A percentile compares a stretch with the other conserved stretches of the same genome.
Evolutionary conservation across 2,113 vertebrate genomes (phyloP).

Genomic region (Corythoichthys haematopterus): DNA sequence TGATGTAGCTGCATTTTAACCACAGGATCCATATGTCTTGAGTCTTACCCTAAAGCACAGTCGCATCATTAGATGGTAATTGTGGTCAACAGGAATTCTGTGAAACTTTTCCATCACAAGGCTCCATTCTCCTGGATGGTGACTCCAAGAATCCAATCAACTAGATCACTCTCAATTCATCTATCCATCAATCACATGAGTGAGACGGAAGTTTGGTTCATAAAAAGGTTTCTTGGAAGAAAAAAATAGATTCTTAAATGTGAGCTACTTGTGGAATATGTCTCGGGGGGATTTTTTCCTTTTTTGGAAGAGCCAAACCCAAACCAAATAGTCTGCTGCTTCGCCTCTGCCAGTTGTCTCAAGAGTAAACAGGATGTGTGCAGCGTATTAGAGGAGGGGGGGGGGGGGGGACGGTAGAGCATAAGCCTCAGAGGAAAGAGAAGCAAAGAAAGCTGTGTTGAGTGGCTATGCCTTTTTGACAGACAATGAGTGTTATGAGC

Average conservation of each 20-base stretch:
- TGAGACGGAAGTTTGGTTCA: conserved; percentile 1
- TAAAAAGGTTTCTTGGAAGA: not conserved
- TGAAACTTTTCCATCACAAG: conserved; percentile 37
- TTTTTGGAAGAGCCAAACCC: conserved; percentile 21
- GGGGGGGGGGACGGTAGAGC: conserved; percentile 5
- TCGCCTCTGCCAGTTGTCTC: conserved; percentile 53
- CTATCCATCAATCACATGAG: not conserved
- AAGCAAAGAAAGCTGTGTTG: conserved; percentile 1
- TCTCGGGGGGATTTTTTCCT: conserved; percentile 15
- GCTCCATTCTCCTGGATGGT: not conserved
- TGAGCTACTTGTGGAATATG: conserved; percentile 7
- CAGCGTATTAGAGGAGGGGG: conserved; percentile 51
- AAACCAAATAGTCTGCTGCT: conserved; percentile 38
- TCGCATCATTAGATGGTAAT: conserved; percentile 34
- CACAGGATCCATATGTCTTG: not conserved
- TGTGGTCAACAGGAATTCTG: conserved; percentile 28
- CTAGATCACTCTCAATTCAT: conserved; percentile 2
- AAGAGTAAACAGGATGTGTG: conserved; percentile 72
- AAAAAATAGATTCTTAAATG: conserved; percentile 5
- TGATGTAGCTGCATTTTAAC: conserved; percentile 9
- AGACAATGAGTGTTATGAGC: not conserved
- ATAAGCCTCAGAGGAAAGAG: not conserved
- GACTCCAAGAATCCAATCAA: not conserved
- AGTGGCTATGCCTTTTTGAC: not conserved
- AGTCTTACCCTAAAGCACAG: conserved; percentile 11